Percentiles rank a stretch among this genome's conserved stretches.
Evolutionary conservation across 2,797 vertebrate genomes (phyloP).

Genomic region (Poeciliopsis turneri): DNA sequence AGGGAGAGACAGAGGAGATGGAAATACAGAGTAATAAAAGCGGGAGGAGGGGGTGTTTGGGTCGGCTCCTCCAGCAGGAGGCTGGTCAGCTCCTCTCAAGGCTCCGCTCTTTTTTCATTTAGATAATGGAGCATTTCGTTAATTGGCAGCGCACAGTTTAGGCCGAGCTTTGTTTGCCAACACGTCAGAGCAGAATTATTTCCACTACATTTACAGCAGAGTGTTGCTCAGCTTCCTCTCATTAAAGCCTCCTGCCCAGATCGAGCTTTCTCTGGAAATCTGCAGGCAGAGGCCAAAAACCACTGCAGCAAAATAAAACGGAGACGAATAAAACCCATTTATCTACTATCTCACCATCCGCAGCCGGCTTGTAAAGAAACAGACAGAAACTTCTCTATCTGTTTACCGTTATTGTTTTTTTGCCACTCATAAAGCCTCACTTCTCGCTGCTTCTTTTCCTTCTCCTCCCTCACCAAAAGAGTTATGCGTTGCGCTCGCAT

Average conservation of each 20-base stretch:
- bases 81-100: slow-evolving; percentile 51
- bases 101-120: slow-evolving; percentile 67
- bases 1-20: slow-evolving; percentile 60
- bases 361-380: slow-evolving; percentile 68
- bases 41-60: slow-evolving; percentile 43
- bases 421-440: slow-evolving; percentile 65
- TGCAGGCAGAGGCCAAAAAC: slow-evolving; percentile 62
- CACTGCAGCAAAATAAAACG: slow-evolving; percentile 35
- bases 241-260: slow-evolving; percentile 68
- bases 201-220: slow-evolving; percentile 72
- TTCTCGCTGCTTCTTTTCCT: slow-evolving; percentile 42
- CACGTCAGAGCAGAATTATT: slow-evolving; percentile 74
- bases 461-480: slow-evolving; percentile 54
- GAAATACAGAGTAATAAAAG: slow-evolving; percentile 58
- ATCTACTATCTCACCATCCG: slow-evolving; percentile 65
- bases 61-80: slow-evolving; percentile 35
- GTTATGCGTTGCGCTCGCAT: slow-evolving; percentile 63
- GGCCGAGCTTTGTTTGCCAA: slow-evolving; percentile 75
- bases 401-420: slow-evolving; percentile 78
- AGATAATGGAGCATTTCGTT: slow-evolving; percentile 78
- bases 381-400: slow-evolving; percentile 73
- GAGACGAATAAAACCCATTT: slow-evolving; percentile 65
- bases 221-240: slow-evolving; percentile 62
- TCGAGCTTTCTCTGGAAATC: slow-evolving; percentile 43
- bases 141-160: slow-evolving; percentile 71